Base-by-base conservation (phyloP, 2,888 invertebrate genomes). In the Nemotelus pantherinus region DNA sequence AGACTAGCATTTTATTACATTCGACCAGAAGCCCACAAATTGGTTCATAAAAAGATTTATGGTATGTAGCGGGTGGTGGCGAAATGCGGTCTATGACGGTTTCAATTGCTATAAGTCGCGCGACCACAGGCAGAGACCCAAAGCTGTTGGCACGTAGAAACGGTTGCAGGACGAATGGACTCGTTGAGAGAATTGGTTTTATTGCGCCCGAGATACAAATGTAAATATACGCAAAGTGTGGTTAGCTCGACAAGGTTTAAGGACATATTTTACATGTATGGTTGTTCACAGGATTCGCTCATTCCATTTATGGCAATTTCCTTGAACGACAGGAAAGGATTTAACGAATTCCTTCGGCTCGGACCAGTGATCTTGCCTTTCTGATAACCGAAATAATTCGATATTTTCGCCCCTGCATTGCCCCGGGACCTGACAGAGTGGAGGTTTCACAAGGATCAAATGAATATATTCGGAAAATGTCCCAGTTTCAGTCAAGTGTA, bases 1-100 rank as follows among this genome's bases (percentile, higher is more conserved):
- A 70, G 70, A 70, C 53, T 70, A 53, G 70, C 70, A 70, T 70
- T 70, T 70, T 70, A 70, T 70, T 70, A 70, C 70, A 70, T 70
- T 70, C 70, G 55, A 70, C 70, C 70, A 70, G 70, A 55, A 70
- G 55, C 70, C 70, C 70, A 55, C 70, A 70, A 70, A 70, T 70
- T 70, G 70, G 70, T 55, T 70, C 53, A 55, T 70, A 70, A 70
- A 70, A 70, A 70, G 70, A 70, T 70, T 70, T 70, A 70, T 53
- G 9, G 70, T 43, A 3, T 70, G 63, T 41, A 60, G 70, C 53
- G 43, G 70, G 53, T 70, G 70, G 53, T 55, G 70, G 70, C 41
- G 70, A 70, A 70, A 70, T 70, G 70, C 55, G 70, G 70, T 55
- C 5, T 50, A 70, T 70, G 53, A 41, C 50, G 44, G 2, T 53